phyloP scores from a whole-genome alignment of 2,113 vertebrate genomes.

The Pangasianodon hypophthalmus region DNA sequence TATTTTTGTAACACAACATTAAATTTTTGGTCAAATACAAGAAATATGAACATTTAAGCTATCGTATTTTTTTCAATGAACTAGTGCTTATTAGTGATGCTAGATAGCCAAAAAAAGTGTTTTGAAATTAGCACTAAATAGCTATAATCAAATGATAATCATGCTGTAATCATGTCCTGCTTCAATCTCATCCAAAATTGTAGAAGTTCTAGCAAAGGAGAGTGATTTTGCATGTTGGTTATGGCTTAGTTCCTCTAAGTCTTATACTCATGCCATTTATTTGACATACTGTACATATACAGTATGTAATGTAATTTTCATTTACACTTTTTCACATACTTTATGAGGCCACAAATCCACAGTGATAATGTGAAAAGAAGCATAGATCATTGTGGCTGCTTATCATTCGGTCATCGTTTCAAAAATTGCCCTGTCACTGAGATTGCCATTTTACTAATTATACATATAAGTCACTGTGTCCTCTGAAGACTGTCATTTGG shows the following conservation, averaged over 20 bases:
- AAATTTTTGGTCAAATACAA: neutral
- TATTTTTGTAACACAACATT: neutral
- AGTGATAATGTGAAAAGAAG: neutral
- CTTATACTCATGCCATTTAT: neutral
- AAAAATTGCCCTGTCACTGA: constrained; percentile 17
- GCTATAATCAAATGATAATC: neutral
- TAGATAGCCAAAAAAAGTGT: neutral
- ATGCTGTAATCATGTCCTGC: too few species aligned
- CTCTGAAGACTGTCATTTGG: constrained; percentile 20
- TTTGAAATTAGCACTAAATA: neutral
- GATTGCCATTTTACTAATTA: constrained; percentile 27
- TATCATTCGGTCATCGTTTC: constrained; percentile 4
- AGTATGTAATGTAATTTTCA: neutral
- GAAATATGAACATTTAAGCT: neutral
- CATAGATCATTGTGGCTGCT: constrained; percentile 21
- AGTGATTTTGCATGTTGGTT: too few species aligned
- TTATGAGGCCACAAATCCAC: neutral
- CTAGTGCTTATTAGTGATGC: neutral
- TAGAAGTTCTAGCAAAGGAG: too few species aligned
- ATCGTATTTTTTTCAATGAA: neutral
- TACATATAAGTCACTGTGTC: constrained; percentile 31
- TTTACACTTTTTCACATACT: neutral
- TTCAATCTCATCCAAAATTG: too few species aligned
- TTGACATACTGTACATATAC: neutral
- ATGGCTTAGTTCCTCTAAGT: neutral